A percentile compares a stretch with the other conserved stretches of the same genome.
phyloP scores from a whole-genome alignment of 2,113 vertebrate genomes.

The Strigops habroptila region DNA sequence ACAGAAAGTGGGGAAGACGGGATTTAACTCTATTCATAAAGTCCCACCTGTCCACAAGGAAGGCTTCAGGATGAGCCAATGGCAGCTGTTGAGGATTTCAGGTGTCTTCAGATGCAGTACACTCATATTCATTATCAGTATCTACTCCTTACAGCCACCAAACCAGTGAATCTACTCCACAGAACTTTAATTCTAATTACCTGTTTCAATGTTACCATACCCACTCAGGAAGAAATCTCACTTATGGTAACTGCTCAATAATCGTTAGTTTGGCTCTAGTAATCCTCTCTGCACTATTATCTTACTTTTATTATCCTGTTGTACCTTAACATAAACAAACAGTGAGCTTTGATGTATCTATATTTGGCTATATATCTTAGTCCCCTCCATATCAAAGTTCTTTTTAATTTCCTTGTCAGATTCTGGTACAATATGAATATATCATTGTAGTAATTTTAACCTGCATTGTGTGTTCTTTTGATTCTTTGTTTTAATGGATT shows the following conservation, averaged over 20 bases:
- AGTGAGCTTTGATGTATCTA: background rate
- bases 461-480: background rate
- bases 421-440: background rate
- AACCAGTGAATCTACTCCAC: background rate
- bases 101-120: background rate
- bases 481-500: background rate
- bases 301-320: background rate
- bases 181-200: background rate
- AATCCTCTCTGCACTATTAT: background rate
- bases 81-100: background rate
- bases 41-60: too few relatives aligned
- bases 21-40: background rate
- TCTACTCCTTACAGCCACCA: background rate
- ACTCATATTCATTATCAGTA: background rate
- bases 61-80: background rate
- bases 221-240: background rate
- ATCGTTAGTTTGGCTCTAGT: background rate
- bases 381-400: background rate
- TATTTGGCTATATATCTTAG: background rate
- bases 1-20: background rate
- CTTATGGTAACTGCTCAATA: background rate
- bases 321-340: background rate
- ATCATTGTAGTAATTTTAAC: background rate
- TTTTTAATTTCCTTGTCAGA: background rate
- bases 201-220: background rate